Evolutionary conservation across 92 coral and sea anemone genomes (phyloP), one percentile per base, ranked within the genome.

Genomic region (Palythoa caribaeorum): DNA sequence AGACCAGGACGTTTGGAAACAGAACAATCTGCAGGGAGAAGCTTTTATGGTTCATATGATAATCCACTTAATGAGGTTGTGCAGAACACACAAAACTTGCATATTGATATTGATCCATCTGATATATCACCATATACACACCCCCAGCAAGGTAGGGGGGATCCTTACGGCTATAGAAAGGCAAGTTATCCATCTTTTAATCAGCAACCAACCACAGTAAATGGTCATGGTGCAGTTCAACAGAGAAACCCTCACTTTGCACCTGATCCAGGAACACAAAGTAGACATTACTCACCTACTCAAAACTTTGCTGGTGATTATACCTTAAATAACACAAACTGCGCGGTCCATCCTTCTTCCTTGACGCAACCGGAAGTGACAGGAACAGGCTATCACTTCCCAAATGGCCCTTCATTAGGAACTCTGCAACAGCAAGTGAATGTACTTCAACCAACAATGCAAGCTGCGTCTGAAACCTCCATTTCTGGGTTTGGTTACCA

Each of bases 51-150:
- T 76, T 76, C 79, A 14, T 54, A 28, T 77, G 40, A 77, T 20
- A 77, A 57, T 21, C 83, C 68, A 28, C 21, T 77, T 77, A 13
- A 77, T 77, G 60, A 77, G 53, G 79, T 76, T 40, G 66, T 77
- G 83, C 83, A 3, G 12, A 77, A 77, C 36, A 55, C 68, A 6
- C 83, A 54, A 54, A 50, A 15, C 15, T 77, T 77, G 69, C 68
- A 17, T 54, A 77, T 77, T 54, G 83, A 17, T 54, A 53, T 37
- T 36, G 48, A 77, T 35, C 66, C 83, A 36, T 14, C 17, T 53
- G 13, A 4, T 28, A 9, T 38, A 52, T 13, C 66, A 52, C 68
- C 50, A 6, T 77, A 53, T 77, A 15, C 83, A 77, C 5, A 55
- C 62, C 48, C 20, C 28, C 83, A 54, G 68, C 83, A 53, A 77